Evolutionary conservation across 2,888 invertebrate genomes (phyloP).

Genomic region (Willowsia nigromaculata): DNA sequence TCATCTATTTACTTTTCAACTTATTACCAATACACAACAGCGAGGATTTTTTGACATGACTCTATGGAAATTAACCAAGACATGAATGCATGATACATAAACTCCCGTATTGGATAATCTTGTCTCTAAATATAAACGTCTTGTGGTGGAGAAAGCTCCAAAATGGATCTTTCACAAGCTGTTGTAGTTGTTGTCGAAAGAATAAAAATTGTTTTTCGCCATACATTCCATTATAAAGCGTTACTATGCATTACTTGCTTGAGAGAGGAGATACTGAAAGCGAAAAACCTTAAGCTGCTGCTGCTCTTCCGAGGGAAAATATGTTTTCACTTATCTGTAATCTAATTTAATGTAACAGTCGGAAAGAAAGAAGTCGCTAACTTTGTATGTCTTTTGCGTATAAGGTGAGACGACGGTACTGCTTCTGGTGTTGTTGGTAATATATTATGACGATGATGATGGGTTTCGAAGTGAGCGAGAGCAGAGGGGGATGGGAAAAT

Average conservation of each 20-base stretch:
- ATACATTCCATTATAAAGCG: background rate
- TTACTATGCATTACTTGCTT: background rate
- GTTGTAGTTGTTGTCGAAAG: background rate
- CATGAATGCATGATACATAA: background rate
- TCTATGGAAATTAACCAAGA: slow-evolving; percentile 16
- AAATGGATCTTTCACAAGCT: background rate
- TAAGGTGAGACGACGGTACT: no score
- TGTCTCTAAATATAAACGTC: background rate
- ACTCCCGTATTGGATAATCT: background rate
- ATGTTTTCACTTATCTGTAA: slow-evolving; percentile 12
- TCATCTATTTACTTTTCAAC: background rate
- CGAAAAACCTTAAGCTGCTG: background rate
- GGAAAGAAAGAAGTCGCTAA: background rate
- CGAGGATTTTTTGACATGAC: background rate
- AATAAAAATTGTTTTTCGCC: background rate
- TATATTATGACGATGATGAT: slow-evolving; percentile 23
- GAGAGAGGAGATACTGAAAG: background rate
- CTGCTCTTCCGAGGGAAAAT: background rate
- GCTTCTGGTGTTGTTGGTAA: slow-evolving; percentile 4
- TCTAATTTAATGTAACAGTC: background rate
- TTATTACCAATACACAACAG: background rate
- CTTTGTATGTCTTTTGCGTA: background rate
- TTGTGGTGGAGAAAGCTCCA: background rate
- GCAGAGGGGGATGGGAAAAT: background rate
- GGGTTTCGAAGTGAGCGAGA: background rate